Base-by-base conservation (phyloP, 2,888 invertebrate genomes). In the Germaria angustata region DNA sequence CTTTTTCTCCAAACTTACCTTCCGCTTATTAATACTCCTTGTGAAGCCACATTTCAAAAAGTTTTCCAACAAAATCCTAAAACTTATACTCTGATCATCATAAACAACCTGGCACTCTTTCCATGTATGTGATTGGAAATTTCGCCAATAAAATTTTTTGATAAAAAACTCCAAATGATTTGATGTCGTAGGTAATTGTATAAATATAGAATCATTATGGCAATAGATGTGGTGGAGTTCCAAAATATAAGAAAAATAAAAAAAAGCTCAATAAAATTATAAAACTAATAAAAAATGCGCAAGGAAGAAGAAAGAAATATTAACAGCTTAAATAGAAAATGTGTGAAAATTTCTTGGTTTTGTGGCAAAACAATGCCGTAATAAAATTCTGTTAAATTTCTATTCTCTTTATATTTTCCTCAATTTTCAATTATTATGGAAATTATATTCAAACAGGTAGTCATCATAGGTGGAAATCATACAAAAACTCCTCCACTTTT, bases 391-490 rank as follows among this genome's bases (percentile, higher is more conserved):
- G 9, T 65, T 22, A 20, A 44, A 6, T 44, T 51, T 13, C 15
- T 28, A 17, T 34, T 55, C 2, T 22, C 2, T 22, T 55, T 39
- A 20, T n/a, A 32, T 22, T 8, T 5, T 6, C 20, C 2, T 22
- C 24, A 55, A 11, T 39, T 82, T 79, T 57, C 69, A 82, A 79
- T 82, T 79, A 82, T 66, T 76, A 82, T 79, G 79, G 71, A 82
- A 82, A 82, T 82, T 79, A 66, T 82, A 82, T 82, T 41, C 82
- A 75, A 79, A 66, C 79, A 71, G 49, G 81, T 79, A 82, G 82
- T 79, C 75, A 41, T 71, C 59, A 79, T 79, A 71, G 59, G 82
- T 59, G 65, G 78, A 82, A 75, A 79, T 79, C 59, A 75, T 66
- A n/a, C n/a, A 59, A 61, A 66, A 75, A 82, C 82, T 76, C 82